Percentiles rank a stretch among this genome's conserved stretches.
These are phyloP conservation scores for Anoplophora glabripennis DNA, from an alignment of 1,140 invertebrate genomes.

Conservation along the genomic window DNA sequence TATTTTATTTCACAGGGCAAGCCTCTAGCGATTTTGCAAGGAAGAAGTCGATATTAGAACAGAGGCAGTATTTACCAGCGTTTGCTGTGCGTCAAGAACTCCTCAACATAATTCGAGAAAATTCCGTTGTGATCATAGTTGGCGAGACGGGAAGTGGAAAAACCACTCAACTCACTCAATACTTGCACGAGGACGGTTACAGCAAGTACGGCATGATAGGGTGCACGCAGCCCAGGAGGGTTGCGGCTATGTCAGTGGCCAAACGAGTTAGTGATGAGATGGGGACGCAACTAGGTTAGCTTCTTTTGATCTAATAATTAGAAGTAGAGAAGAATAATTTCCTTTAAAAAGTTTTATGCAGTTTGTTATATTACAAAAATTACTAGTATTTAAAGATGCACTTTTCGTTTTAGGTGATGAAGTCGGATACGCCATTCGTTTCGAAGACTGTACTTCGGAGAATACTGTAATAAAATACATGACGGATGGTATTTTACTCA, in stretches of 20 bases:
- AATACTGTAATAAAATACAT: conserved; percentile 98
- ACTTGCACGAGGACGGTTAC: conserved; percentile 97
- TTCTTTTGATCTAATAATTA: conserved; percentile 14
- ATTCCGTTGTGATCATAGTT: conserved; percentile 93
- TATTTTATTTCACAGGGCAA: conserved; percentile 47
- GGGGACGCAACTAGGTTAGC: conserved; percentile 73
- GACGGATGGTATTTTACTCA: conserved; percentile 97
- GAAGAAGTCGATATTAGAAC: conserved; percentile 82
- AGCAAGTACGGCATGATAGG: conserved; percentile 92
- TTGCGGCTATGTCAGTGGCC: conserved; percentile 99
- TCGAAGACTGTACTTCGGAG: conserved; percentile 98
- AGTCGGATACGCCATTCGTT: conserved; percentile 98
- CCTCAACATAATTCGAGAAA: conserved; percentile 90
- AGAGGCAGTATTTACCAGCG: conserved; percentile 90
- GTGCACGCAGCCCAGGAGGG: conserved; percentile 89
- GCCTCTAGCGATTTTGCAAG: conserved; percentile 87
- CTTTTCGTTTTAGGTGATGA: conserved; percentile 53
- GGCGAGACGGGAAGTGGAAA: conserved; percentile 99
- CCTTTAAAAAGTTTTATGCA: too few species aligned
- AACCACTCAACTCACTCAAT: conserved; percentile 98
- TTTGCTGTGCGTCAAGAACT: conserved; percentile 95
- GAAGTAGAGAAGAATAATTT: too few species aligned
- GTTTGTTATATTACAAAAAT: too few species aligned
- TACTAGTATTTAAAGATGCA: background rate
- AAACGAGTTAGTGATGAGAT: conserved; percentile 99